A percentile compares a stretch with the other conserved stretches of the same genome.
phyloP scores from a whole-genome alignment of 2,797 vertebrate species.

The Sphenodon punctatus region DNA sequence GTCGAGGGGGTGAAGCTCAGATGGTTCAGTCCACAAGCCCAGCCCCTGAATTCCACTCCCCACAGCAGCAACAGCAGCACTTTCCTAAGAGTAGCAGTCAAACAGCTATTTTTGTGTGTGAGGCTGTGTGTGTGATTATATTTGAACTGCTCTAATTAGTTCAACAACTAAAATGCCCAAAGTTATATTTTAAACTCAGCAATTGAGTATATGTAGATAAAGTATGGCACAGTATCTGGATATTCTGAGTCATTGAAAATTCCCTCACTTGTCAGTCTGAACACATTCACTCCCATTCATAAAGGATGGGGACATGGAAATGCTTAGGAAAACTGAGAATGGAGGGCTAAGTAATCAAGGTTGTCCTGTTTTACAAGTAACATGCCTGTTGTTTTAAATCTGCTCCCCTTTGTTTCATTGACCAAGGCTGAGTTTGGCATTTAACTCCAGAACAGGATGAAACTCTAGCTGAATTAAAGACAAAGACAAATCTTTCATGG shows the following conservation, averaged over 20 bases:
- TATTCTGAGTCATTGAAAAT: background rate
- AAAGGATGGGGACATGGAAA: background rate
- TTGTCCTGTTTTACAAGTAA: background rate
- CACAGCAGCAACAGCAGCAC: too few relatives aligned
- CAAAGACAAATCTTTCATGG: too few relatives aligned
- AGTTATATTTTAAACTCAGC: accelerated
- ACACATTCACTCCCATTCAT: background rate
- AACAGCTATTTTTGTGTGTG: background rate
- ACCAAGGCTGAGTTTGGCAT: background rate
- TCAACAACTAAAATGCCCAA: background rate
- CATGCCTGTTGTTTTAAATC: background rate
- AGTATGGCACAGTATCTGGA: background rate
- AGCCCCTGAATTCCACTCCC: too few relatives aligned
- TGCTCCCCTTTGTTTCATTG: background rate
- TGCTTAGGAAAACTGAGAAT: background rate
- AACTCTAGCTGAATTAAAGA: too few relatives aligned
- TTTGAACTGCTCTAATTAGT: background rate
- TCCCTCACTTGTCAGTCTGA: too few relatives aligned
- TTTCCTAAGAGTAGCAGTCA: background rate
- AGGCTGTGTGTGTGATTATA: background rate
- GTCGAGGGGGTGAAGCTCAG: too few relatives aligned
- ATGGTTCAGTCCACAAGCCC: too few relatives aligned
- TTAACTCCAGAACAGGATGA: too few relatives aligned
- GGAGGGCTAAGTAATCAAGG: background rate
- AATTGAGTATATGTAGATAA: background rate